Evolutionary conservation across 2,888 invertebrate genomes (phyloP), one percentile per base, ranked within the genome.

Genomic region (Microplitis manilae): DNA sequence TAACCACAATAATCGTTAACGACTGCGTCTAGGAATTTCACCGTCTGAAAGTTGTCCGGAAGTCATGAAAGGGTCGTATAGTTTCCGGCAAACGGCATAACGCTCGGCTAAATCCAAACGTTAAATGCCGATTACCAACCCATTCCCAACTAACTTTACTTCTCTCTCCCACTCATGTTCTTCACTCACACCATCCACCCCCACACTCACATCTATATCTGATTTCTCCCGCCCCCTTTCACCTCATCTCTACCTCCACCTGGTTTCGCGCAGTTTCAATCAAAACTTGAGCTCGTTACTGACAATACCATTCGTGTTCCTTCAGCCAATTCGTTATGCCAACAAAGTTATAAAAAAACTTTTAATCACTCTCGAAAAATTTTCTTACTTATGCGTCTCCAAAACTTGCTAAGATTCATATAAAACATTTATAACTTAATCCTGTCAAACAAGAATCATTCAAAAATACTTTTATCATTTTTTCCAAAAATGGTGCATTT

Each of bases 111-210:
- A 84, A 84, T 85, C 81, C 79, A 84, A 85, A 84, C 84, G 83
- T 83, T 85, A 85, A 85, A 86, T 81, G 83, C 82, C 84, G 84
- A 86, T 86, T 87, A 86, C 84, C 82, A 77, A 17, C 17, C 60
- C 38, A 67, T 38, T 67, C 39, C 30, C 39, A 67, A 67, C 67
- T 30, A 67, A 30, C 20, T 39, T 39, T 30, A n/a, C 30, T 20
- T 38, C 76, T 20, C 39, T 67, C 67, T 9, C 39, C 38, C 20
- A 30, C 30, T 30, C 4, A 30, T 30, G 30, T 30, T 67, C 39
- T 39, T 38, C 67, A 38, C 38, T 50, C 62, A 40, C 38, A 73
- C 67, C 9, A 50, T 73, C 67, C 41, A 41, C 40, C 41, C 73
- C 39, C 30, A 30, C 30, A 30, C 30, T 30, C 30, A 30, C 30